A percentile compares a stretch with the other conserved stretches of the same genome.
phyloP scores from a whole-genome alignment of 1,140 invertebrate genomes.

The Cherax quadricarinatus region DNA sequence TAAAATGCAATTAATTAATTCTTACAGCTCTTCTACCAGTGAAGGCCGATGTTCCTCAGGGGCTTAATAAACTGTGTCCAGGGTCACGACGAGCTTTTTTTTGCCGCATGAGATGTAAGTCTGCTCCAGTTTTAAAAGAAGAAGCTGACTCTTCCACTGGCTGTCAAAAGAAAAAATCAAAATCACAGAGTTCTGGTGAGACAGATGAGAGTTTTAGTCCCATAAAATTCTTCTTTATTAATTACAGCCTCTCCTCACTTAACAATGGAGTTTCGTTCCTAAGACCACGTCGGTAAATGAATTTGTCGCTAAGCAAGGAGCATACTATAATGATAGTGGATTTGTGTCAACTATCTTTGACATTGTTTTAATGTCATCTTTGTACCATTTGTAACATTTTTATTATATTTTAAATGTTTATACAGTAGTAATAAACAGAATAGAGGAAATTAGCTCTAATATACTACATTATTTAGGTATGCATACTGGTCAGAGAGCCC shows the following conservation, averaged over 20 bases:
- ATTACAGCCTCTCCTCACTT: neutral
- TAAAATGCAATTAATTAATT: neutral
- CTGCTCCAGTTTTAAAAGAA: constrained; percentile 73
- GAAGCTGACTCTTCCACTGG: constrained; percentile 68
- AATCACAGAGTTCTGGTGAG: constrained; percentile 65
- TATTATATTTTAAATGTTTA: too few species aligned
- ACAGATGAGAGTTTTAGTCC: neutral
- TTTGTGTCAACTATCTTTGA: too few species aligned
- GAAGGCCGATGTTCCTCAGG: constrained; percentile 89
- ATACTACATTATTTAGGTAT: too few species aligned
- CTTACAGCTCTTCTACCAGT: constrained; percentile 91
- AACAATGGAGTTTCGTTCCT: too few species aligned
- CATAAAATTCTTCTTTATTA: neutral
- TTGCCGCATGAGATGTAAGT: constrained; percentile 90
- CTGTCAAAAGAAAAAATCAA: constrained; percentile 66
- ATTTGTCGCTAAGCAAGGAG: too few species aligned
- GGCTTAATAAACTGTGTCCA: constrained; percentile 84
- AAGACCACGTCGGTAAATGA: too few species aligned
- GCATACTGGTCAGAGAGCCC: too few species aligned
- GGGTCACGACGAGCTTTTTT: constrained; percentile 94
- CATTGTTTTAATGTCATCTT: too few species aligned
- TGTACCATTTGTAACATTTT: too few species aligned
- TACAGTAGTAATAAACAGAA: too few species aligned
- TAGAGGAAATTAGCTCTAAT: too few species aligned
- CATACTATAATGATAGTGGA: too few species aligned